These are phyloP conservation scores for Limanda limanda DNA, from an alignment of 2,113 vertebrate species.

Conservation along the genomic window DNA sequence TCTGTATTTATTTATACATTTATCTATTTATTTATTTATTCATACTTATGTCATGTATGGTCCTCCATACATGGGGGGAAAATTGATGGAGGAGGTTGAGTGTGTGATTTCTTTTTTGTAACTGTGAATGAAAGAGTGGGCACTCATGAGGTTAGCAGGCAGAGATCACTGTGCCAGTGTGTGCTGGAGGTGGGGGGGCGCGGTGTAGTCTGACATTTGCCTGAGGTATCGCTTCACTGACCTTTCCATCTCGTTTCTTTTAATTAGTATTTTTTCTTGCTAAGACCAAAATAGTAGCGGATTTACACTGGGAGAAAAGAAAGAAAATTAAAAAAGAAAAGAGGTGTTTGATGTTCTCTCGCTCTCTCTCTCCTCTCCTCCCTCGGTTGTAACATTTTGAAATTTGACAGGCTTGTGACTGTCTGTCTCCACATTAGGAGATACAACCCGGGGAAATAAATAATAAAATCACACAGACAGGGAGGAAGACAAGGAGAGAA, in stretches of 20 bases:
- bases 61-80: too few species aligned
- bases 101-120: slow-evolving; percentile 10
- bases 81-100: slow-evolving; percentile 51
- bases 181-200: slow-evolving; percentile 18
- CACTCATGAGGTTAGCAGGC: slow-evolving; percentile 48
- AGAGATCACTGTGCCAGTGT: slow-evolving; percentile 34
- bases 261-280: slow-evolving; percentile 68
- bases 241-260: slow-evolving; percentile 65
- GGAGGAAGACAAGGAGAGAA: slow-evolving; percentile 24
- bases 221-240: slow-evolving; percentile 69
- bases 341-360: slow-evolving; percentile 42
- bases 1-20: too few species aligned
- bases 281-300: slow-evolving; percentile 55
- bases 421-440: slow-evolving; percentile 67
- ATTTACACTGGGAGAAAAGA: slow-evolving; percentile 29
- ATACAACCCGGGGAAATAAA: slow-evolving; percentile 28
- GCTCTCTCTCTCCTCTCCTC: slow-evolving; percentile 40
- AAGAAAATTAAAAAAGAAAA: background rate
- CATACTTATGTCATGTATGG: too few species aligned
- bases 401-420: slow-evolving; percentile 59
- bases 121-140: slow-evolving; percentile 32
- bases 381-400: slow-evolving; percentile 53
- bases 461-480: background rate
- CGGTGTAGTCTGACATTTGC: slow-evolving; percentile 73
- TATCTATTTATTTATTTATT: too few species aligned